A percentile compares a stretch with the other conserved stretches of the same genome.
These are phyloP conservation scores for Mimachlamys varia DNA, from an alignment of 2,888 invertebrate species.

Conservation along the genomic window DNA sequence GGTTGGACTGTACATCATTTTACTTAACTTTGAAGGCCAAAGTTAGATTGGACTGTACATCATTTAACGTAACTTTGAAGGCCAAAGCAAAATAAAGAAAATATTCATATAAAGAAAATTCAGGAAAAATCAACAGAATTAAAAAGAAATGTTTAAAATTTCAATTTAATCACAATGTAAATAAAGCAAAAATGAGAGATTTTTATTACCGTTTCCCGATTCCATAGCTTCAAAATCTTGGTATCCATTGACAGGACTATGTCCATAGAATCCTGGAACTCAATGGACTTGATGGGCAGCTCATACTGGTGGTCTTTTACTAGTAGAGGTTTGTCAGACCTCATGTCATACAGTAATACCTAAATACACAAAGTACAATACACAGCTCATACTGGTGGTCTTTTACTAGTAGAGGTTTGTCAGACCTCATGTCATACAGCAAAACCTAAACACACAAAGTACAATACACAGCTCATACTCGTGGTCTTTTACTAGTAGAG, in stretches of 20 bases:
- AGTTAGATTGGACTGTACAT: no score
- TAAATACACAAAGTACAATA: slow-evolving; percentile 83
- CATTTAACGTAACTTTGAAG: no score
- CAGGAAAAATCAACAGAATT: no score
- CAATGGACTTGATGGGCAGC: slow-evolving; percentile 93
- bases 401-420: slow-evolving; percentile 76
- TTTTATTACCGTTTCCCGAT: slow-evolving; percentile 86
- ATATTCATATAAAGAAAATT: no score
- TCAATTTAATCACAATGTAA: no score
- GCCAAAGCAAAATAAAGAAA: no score
- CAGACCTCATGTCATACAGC: background rate
- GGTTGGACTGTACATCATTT: no score
- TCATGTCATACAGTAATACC: slow-evolving; percentile 94
- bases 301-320: slow-evolving; percentile 98
- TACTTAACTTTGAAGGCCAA: no score
- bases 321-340: slow-evolving; percentile 93
- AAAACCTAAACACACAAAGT: background rate
- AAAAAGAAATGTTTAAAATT: no score
- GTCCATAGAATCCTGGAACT: slow-evolving; percentile 86
- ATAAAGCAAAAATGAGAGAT: no score
- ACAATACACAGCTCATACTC: background rate
- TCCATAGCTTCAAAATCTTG: slow-evolving; percentile 80
- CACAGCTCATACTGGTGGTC: slow-evolving; percentile 94
- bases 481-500: slow-evolving; percentile 85
- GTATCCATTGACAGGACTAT: slow-evolving; percentile 79